Conservation (phyloP, 2,888 invertebrate species). For the Lapara coniferarum region DNA sequence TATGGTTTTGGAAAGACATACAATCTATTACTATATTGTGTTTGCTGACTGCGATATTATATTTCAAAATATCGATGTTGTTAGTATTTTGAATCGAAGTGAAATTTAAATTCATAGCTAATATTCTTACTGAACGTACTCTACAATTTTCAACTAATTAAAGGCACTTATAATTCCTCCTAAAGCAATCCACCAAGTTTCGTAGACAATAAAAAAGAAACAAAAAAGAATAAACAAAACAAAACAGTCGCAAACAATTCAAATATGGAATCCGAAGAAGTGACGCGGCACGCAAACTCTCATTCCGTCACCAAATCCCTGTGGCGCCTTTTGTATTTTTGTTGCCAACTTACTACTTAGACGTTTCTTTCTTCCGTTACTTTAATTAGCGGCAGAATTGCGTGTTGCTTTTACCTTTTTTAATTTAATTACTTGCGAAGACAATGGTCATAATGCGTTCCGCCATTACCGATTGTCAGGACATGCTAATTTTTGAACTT, state of each 20-base stretch:
- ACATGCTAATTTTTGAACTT: conserved; percentile 63
- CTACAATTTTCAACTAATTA: too few species aligned
- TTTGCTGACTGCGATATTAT: too few species aligned
- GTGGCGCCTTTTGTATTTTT: conserved; percentile 64
- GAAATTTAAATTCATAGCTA: too few species aligned
- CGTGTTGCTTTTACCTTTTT: conserved; percentile 78
- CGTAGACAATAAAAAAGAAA: conserved; percentile 24
- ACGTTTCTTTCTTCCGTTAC: conserved; percentile 75
- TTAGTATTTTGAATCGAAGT: too few species aligned
- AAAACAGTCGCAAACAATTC: conserved; percentile 44
- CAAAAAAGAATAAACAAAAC: conserved; percentile 37
- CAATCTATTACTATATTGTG: too few species aligned
- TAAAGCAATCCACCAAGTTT: too few species aligned
- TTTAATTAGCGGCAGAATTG: conserved; percentile 80
- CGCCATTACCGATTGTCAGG: conserved; percentile 66
- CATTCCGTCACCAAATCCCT: conserved; percentile 72
- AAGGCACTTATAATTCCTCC: too few species aligned
- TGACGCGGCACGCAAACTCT: conserved; percentile 75
- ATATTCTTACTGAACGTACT: too few species aligned
- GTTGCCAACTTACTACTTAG: conserved; percentile 80
- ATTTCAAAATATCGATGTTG: too few species aligned
- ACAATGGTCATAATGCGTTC: conserved; percentile 76
- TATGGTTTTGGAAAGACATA: too few species aligned
- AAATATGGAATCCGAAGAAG: conserved; percentile 60
- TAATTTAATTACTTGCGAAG: conserved; percentile 75